phyloP scores from a whole-genome alignment of 2,888 invertebrate genomes.

The Erpobdella octoculata region DNA sequence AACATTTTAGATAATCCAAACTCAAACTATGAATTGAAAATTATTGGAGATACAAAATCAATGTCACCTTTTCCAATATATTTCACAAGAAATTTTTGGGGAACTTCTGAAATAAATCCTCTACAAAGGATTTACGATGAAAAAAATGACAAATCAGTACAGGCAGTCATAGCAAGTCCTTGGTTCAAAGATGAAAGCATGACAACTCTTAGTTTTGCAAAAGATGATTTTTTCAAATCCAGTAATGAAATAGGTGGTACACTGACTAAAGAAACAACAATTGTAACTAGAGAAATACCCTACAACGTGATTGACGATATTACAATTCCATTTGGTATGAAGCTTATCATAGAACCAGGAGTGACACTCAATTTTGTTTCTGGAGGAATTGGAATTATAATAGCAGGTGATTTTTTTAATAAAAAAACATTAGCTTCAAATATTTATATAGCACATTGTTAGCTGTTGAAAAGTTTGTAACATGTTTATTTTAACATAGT shows the following conservation, averaged over 20 bases:
- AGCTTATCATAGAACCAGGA: conserved; percentile 28
- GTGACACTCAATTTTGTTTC: conserved; percentile 24
- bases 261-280: conserved; percentile 6
- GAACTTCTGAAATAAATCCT: not conserved
- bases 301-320: conserved; percentile 30
- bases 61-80: not conserved
- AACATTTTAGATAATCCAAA: conserved; percentile 15
- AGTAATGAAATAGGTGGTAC: conserved; percentile 28
- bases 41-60: not conserved
- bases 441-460: too few relatives aligned
- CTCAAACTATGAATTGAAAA: not conserved
- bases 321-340: conserved; percentile 21
- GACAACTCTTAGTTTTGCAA: not conserved
- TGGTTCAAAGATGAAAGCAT: conserved; percentile 19
- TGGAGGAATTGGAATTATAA: conserved; percentile 27
- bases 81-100: conserved; percentile 23
- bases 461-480: too few relatives aligned
- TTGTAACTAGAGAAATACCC: not conserved
- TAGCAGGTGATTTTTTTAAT: too few relatives aligned
- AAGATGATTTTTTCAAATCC: conserved; percentile 8
- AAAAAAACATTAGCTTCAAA: too few relatives aligned
- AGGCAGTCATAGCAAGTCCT: conserved; percentile 8
- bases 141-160: not conserved
- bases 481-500: not conserved
- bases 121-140: not conserved